Evolutionary conservation across 2,797 vertebrate genomes (phyloP).

Genomic region (Mormyrus hasselquistii): DNA sequence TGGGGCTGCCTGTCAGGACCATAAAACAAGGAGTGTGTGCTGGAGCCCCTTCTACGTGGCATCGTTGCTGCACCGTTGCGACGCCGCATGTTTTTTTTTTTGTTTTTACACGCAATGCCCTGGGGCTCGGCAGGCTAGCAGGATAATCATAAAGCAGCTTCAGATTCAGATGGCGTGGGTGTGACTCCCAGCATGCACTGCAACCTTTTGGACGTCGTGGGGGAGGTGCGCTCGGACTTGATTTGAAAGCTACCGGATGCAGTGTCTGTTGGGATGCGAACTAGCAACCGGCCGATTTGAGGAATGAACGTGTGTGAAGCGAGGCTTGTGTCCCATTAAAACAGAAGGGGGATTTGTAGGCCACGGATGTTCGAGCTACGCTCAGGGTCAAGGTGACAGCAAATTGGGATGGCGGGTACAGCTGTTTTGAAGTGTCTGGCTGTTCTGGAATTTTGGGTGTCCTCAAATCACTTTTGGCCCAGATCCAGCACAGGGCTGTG

Average conservation of each 20-base stretch:
- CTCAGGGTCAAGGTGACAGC: neutral
- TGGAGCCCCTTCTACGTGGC: conserved; percentile 28
- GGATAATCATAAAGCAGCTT: neutral
- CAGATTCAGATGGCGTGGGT: neutral
- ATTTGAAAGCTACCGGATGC: neutral
- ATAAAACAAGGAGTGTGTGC: conserved; percentile 34
- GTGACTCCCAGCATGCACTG: neutral
- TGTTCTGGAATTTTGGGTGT: neutral
- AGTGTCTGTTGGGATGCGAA: neutral
- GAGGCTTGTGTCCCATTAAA: neutral
- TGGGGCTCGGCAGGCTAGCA: neutral
- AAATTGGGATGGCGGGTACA: neutral
- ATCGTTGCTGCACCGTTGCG: conserved; percentile 23
- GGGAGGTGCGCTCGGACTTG: neutral
- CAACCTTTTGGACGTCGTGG: neutral
- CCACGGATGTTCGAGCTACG: neutral
- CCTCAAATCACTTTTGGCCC: neutral
- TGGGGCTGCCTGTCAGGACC: conserved; percentile 41
- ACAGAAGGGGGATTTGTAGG: neutral
- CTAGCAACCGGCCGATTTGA: neutral
- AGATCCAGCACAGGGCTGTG: neutral
- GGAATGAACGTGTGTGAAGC: neutral
- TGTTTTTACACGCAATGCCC: neutral
- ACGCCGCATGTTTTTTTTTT: neutral
- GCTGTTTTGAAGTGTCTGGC: neutral